Base-by-base conservation (phyloP, 2,113 vertebrate species). In the Macquaria ambigua region DNA sequence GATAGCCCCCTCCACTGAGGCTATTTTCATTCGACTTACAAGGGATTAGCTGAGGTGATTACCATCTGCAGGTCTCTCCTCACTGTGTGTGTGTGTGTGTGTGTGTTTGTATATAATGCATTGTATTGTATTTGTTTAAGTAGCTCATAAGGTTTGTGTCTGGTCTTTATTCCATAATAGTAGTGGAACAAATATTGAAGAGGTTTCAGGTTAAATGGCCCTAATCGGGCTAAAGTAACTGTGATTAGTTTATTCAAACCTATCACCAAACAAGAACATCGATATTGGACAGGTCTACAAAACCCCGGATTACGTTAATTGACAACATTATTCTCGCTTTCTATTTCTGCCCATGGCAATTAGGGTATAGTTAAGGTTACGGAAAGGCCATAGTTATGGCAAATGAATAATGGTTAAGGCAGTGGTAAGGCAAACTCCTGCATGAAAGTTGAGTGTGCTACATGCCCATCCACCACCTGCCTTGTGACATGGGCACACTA, bases 1-100 rank as follows among this genome's bases (percentile, higher is more conserved):
- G 52, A 63, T 74, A 77, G 73, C 69, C 71, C 16, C 39, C 74
- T 70, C 58, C n/a, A 58, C 79, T 76, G 50, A 0, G 74, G 84
- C 90, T 93, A 92, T 93, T 93, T 94, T 79, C 77, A 93, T 79
- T 91, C 56, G 73, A 85, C 81, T 91, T 92, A 93, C 23, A 46
- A 37, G 37, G 83, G 94, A 94, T 95, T 93, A 95, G 52, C 68
- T 58, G 14, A 68, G 66, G 78, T 84, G 85, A 88, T 91, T 89
- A 89, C 72, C 69, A n/a, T 78, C 83, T 76, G 81, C 18, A 59
- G 43, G 64, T 52, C 48, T 55, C 25, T 74, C 39, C 34, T 53
- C 18, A 25, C 25, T 66, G 16, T 74, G 34, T 66, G 41, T 79
- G 56, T 61, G 50, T 62, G 67, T 63, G 56, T 53, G 20, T 66